Conservation (phyloP, 2,888 invertebrate genomes). For the Perdita meconis region DNA sequence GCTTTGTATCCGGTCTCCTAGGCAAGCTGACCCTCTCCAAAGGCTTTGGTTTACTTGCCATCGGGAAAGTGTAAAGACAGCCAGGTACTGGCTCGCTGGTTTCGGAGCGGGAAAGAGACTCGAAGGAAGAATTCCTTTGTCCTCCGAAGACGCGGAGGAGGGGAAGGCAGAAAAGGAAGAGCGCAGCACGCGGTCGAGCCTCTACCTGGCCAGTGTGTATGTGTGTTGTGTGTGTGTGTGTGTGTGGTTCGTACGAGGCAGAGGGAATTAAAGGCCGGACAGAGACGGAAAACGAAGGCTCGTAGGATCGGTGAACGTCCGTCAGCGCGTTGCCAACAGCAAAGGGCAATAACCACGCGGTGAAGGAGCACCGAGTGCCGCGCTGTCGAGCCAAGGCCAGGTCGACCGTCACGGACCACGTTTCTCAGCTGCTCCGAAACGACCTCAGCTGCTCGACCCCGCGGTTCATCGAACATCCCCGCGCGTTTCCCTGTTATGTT, state of each 20-base stretch:
- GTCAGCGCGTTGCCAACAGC: conserved; percentile 69
- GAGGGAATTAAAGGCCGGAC: conserved; percentile 16
- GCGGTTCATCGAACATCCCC: not conserved
- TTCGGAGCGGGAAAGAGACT: conserved; percentile 42
- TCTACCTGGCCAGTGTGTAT: conserved; percentile 53
- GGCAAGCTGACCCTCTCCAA: not conserved
- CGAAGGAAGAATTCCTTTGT: conserved; percentile 81
- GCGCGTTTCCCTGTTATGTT: conserved; percentile 14
- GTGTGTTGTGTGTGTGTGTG: too few species aligned
- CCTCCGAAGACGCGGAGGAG: conserved; percentile 65
- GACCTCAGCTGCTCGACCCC: conserved; percentile 3
- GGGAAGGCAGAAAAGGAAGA: conserved; percentile 40
- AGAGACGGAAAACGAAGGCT: conserved; percentile 37
- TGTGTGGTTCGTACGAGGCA: conserved; percentile 40
- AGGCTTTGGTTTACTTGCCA: conserved; percentile 40
- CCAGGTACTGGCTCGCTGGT: conserved; percentile 30
- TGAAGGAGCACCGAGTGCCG: conserved; percentile 24
- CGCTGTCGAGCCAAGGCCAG: conserved; percentile 67
- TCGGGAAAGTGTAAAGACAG: conserved; percentile 32
- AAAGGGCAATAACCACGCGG: conserved; percentile 73
- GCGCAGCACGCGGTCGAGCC: conserved; percentile 67
- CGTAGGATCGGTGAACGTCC: conserved; percentile 74
- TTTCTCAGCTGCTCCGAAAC: conserved; percentile 20
- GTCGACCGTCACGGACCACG: conserved; percentile 44
- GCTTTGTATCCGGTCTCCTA: conserved; percentile 7